Evolutionary conservation across 2,113 vertebrate genomes (phyloP), one percentile per base, ranked within the genome.

Genomic region (Baryphthengus martii): DNA sequence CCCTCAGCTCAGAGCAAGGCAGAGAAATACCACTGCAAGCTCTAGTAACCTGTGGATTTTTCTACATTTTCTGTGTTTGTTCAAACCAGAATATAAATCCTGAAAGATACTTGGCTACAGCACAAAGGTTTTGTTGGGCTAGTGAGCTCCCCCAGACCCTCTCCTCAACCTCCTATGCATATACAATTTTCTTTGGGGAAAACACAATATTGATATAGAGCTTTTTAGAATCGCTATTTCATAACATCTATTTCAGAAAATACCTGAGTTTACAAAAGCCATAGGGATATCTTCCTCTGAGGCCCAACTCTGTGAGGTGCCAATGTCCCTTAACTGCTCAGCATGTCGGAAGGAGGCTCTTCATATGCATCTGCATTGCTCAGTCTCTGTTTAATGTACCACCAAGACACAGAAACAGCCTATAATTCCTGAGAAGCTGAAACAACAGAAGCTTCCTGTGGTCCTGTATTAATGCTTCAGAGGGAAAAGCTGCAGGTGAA

Each of bases 401-500:
- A 47, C 61, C 83, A 86, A 92, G 79, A 71, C 68, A 75, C 44
- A 66, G 53, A 88, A 87, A 89, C 53, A 91, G 61, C 75, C 79
- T 91, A 2, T 84, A 95, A 93, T 93, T 97, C 76, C 72, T 75
- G 68, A 91, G 94, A 93, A 93, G 39, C 90, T 85, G 92, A 97
- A 96, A 97, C n/a, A 85, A 73, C 72, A 91, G 90, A 73, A 91
- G 79, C 76, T 97, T 96, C 95, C 96, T 85, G 92, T 78, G 89
- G 94, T 85, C 94, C 79, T 93, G 28, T 93, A 96, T 96, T 94
- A 92, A 95, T 0, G 13, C 35, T 95, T 95, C 90, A 67, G 73
- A 95, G 73, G 53, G 81, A 95, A 97, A 95, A 95, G 47, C 92
- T 91, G 96, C 94, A 90, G 93, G 92, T 95, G 82, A 78, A 91